Evolutionary conservation across 2,888 invertebrate genomes (phyloP).

Genomic region (Drosophila colorata): DNA sequence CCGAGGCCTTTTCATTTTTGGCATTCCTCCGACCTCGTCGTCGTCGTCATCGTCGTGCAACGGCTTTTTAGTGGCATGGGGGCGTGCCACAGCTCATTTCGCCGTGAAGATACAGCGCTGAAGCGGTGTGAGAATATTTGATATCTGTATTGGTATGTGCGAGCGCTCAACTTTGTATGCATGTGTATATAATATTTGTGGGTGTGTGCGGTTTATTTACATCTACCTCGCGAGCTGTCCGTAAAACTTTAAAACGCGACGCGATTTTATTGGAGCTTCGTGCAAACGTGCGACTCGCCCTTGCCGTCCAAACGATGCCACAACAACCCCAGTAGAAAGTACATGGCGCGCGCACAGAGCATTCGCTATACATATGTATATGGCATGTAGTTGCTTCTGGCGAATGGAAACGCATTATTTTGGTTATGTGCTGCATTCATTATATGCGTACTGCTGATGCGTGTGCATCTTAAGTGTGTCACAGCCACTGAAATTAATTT

Average conservation of each 20-base stretch:
- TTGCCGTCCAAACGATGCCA: conserved; percentile 26
- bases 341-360: conserved; percentile 70
- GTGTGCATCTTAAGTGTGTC: conserved; percentile 60
- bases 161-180: conserved; percentile 13
- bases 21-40: conserved; percentile 59
- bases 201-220: conserved; percentile 63
- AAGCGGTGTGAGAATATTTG: conserved; percentile 55
- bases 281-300: conserved; percentile 60
- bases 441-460: conserved; percentile 39
- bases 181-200: conserved; percentile 25
- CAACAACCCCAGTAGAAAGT: conserved; percentile 70
- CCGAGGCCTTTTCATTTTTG: conserved; percentile 70
- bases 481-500: conserved; percentile 58
- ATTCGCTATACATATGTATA: conserved; percentile 55
- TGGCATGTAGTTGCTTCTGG: conserved; percentile 59
- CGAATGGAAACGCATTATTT: conserved; percentile 79
- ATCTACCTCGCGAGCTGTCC: conserved; percentile 73
- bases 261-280: conserved; percentile 82
- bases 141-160: conserved; percentile 38
- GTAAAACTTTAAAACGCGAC: conserved; percentile 76
- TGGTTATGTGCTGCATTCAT: conserved; percentile 56
- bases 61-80: conserved; percentile 66
- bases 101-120: conserved; percentile 40
- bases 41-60: conserved; percentile 45
- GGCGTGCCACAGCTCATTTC: conserved; percentile 76